Conservation (phyloP, 2,797 vertebrate genomes). For the Enteromius argenteus region DNA sequence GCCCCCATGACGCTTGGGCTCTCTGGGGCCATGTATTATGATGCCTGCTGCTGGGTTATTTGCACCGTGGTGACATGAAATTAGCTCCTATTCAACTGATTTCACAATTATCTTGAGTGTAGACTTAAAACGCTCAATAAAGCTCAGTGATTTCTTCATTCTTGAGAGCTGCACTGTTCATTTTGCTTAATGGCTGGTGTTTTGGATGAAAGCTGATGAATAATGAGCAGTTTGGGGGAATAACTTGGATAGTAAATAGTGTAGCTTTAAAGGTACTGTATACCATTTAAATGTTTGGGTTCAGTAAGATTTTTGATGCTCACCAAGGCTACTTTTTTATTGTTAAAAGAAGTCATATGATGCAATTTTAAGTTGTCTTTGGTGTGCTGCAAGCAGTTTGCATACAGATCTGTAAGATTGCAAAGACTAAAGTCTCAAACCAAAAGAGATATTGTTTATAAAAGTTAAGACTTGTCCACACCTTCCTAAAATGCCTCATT, state of each 20-base stretch:
- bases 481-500: not conserved
- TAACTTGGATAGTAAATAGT: not conserved
- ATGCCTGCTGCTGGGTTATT: constrained; percentile 28
- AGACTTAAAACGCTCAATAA: constrained; percentile 28
- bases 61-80: constrained; percentile 36
- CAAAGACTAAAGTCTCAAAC: not conserved
- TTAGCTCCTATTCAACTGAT: constrained; percentile 39
- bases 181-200: not conserved
- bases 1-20: constrained; percentile 32
- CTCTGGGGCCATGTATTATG: constrained; percentile 10
- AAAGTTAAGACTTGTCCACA: not conserved
- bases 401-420: not conserved
- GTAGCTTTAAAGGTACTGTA: not conserved
- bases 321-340: not conserved
- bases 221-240: not conserved
- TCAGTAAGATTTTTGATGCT: not conserved
- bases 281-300: not conserved
- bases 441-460: not conserved
- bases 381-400: not conserved
- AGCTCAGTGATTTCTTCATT: constrained; percentile 12
- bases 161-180: constrained; percentile 1
- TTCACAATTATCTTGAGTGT: constrained; percentile 26
- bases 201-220: constrained; percentile 13
- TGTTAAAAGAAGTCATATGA: no score
- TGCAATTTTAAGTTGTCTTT: no score